A percentile compares a stretch with the other conserved stretches of the same genome.
Conservation (phyloP, 2,888 invertebrate species). For the Mongoloraphidia duomilia region DNA sequence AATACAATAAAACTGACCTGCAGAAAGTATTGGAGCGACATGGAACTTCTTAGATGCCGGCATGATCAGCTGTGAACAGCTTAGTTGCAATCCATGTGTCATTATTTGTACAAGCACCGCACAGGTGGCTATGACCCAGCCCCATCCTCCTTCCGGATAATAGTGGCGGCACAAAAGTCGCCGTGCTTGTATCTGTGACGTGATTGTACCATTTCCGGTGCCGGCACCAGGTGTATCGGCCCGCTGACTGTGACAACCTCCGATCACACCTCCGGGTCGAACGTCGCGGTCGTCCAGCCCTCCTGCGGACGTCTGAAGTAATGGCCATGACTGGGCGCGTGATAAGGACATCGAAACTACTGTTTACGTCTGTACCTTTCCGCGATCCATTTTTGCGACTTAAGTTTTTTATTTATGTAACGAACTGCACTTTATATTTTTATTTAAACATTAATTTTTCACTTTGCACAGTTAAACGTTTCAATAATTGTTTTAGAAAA, state of each 20-base stretch:
- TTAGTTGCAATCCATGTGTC: slow-evolving; percentile 59
- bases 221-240: slow-evolving; percentile 1
- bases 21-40: slow-evolving; percentile 45
- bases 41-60: slow-evolving; percentile 46
- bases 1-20: slow-evolving; percentile 32
- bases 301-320: slow-evolving; percentile 28
- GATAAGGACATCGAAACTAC: slow-evolving; percentile 24
- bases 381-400: not conserved
- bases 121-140: slow-evolving; percentile 64
- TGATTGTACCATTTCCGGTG: slow-evolving; percentile 1
- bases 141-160: slow-evolving; percentile 81
- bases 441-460: no score
- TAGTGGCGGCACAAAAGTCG: slow-evolving; percentile 57
- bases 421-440: no score
- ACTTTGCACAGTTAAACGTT: no score
- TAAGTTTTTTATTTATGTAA: no score
- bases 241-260: not conserved
- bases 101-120: slow-evolving; percentile 58
- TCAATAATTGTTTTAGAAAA: no score
- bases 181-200: slow-evolving; percentile 41
- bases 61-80: slow-evolving; percentile 43
- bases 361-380: not conserved
- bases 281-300: slow-evolving; percentile 34
- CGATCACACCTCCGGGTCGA: slow-evolving; percentile 27
- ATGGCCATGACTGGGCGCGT: slow-evolving; percentile 37